Base-by-base conservation (phyloP, 2,888 invertebrate genomes). In the Hedychridium roseum region DNA sequence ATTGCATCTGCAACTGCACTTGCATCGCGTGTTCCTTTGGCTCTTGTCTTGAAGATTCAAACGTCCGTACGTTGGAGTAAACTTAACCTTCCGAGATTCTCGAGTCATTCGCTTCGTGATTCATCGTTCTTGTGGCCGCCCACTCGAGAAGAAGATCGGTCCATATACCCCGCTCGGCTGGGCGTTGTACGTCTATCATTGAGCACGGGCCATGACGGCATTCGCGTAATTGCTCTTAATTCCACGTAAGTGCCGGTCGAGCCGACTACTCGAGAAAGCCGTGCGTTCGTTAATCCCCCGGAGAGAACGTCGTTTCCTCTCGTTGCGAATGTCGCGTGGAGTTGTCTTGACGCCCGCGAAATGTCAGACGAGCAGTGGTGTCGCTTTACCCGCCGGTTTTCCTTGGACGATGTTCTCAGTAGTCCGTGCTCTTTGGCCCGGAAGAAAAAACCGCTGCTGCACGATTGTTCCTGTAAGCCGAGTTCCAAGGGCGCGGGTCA, bases 221-320 rank as follows among this genome's bases (percentile, higher is more conserved):
- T 61, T 64, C 53, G 51, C 50, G 65, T 73, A 74, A 76, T 76
- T 76, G 71, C 64, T 70, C 71, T 66, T 68, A 74, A 75, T 76
- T 74, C 56, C 56, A 46, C 50, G 50, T 60, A 72, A 73, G 64
- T 70, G 67, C 54, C 54, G 28, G 48, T 42, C 65, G n/a, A 64
- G 69, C 70, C 70, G n/a, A n/a, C n/a, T n/a, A 55, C 60, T 52
- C 43, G 34, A 57, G 64, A 68, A 71, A 68, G 57, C 56, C 68
- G 62, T 42, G 38, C 32, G 36, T 23, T 41, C 39, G 14, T 39
- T 27, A 11, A 36, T 49, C 27, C 43, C 43, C 21, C 30, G 23
- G 9, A 9, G 23, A 23, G 23, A 23, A 23, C 23, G 23, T 23
- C 4, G 23, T 23, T 9, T 4, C 23, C 32, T 44, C 3, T 23